Evolutionary conservation across 2,888 invertebrate species (phyloP), one percentile per base, ranked within the genome.

Genomic region (Rhagonycha fulva): DNA sequence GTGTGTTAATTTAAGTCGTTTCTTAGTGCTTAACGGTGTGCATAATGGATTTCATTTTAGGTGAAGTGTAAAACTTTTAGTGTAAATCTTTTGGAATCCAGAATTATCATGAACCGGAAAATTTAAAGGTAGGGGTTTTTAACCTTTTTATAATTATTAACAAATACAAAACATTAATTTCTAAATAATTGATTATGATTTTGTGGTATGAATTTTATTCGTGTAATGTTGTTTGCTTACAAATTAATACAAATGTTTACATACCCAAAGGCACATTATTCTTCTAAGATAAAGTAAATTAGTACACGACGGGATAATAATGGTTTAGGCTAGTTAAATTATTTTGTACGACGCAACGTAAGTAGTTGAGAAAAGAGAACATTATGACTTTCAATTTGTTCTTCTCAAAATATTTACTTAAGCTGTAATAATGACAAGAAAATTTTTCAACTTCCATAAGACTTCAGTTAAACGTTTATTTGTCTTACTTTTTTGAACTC

Each of bases 31-130:
- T 28, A 72, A 68, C 68, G 68, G 72, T 61, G 72, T 72, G 72
- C 68, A 68, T 67, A 61, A 72, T 68, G 67, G 68, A 68, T 67
- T 62, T 62, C 28, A 72, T 61, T 67, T 72, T 66, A 72, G 30
- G 72, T 72, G 68, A 72, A 72, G 72, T 72, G 72, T 68, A 63
- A 66, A 72, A 68, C 61, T 67, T 68, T 62, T 68, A 67, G 72
- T 72, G 72, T 24, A 23, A 72, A 72, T 26, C 66, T 66, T 24
- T 26, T 24, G 24, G 26, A 66, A 66, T 24, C 26, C 14, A 26
- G 23, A 26, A 24, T 23, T 26, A 19, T 9, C 9, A 66, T 66
- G 63, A 26, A 12, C n/a, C 24, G 12, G 19, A 66, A 66, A 66
- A 26, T 66, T 26, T 66, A 66, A 66, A 66, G 63, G 63, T 66